Evolutionary conservation across 2,888 invertebrate species (phyloP), one percentile per base, ranked within the genome.

Genomic region (Alviniconcha strummeri): DNA sequence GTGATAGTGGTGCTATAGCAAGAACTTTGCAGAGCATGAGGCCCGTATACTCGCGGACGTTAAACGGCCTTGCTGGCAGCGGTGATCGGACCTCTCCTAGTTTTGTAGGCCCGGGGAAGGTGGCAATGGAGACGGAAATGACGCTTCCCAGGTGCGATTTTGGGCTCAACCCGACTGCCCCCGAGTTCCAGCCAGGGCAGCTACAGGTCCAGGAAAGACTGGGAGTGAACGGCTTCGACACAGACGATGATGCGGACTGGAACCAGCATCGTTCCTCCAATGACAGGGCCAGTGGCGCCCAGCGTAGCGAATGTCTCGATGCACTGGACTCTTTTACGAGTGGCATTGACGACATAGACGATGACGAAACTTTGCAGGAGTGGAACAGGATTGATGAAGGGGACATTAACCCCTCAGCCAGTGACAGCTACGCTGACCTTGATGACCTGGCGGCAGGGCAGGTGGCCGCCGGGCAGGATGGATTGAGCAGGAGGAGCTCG

Each of bases 401-500:
- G 15, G 78, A 64, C 17, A 0, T 78, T 57, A 17, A 64, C 0
- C 52, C 78, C 2, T 19, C 69, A 3, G 80, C 55, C 52, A 36
- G 54, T 1, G 55, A 1, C n/a, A 54, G 7, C 36, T 78, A 11
- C 19, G 8, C 11, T 9, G 6, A 60, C 64, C 2, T 19, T 4
- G 78, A 78, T 7, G 80, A 69, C 3, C 7, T 80, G 9, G 4
- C 60, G 8, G 60, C 52, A 69, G 67, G 54, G 15, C 80, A n/a
- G 80, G 71, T 56, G 72, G 71, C 52, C 19, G 19, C 57, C 64
- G 56, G 6, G 13, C 79, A 69, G 52, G 78, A 72, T 15, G 69
- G 36, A 5, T 72, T 55, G 36, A 90, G 90, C 85, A 82, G 88
- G 60, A 87, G 89, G 83, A 89, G 89, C 85, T 89, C 90, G 7